Evolutionary conservation across 2,888 invertebrate species (phyloP), one percentile per base, ranked within the genome.

Genomic region (Ectemnius continuus): DNA sequence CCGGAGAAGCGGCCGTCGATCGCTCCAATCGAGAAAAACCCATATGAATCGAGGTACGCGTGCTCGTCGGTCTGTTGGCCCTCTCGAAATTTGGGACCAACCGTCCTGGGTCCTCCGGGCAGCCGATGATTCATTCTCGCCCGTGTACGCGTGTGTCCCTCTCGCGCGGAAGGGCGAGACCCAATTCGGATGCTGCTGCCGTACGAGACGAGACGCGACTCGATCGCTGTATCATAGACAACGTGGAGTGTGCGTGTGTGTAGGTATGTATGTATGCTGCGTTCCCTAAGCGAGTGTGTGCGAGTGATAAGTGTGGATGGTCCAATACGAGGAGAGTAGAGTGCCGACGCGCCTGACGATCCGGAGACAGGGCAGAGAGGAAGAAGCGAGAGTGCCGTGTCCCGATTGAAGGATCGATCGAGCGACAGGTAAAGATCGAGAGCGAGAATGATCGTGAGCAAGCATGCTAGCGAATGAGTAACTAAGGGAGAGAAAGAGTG

Each of bases 81-180:
- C 52, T 52, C 60, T 46, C 60, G 45, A n/a, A 16, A 16, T 61
- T 61, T 61, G 61, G 61, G 61, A 28, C 61, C 28, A 18, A 36
- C 61, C 61, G 61, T 45, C 60, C n/a, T 26, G 60, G n/a, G 36
- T 4, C 14, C n/a, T 36, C 18, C 28, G 36, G 36, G 11, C 56
- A 6, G 20, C 16, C 16, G 56, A 14, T 61, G 46, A 28, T 61
- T 61, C 14, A 48, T 28, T 56, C 48, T n/a, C 56, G 56, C 63
- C 20, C 16, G 26, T 2, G 56, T 62, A 68, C 85, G 81, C 6
- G 52, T 16, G 81, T 16, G 52, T 16, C 52, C 16, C 52, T 14
- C 16, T 52, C 52, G 52, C 52, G 16, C 52, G 16, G 52, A 78
- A 80, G 87, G 86, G 92, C 26, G 59, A 65, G 91, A 92, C 91